Evolutionary conservation across 1,140 invertebrate genomes (phyloP).

Genomic region (Himalopsyche phryganea): DNA sequence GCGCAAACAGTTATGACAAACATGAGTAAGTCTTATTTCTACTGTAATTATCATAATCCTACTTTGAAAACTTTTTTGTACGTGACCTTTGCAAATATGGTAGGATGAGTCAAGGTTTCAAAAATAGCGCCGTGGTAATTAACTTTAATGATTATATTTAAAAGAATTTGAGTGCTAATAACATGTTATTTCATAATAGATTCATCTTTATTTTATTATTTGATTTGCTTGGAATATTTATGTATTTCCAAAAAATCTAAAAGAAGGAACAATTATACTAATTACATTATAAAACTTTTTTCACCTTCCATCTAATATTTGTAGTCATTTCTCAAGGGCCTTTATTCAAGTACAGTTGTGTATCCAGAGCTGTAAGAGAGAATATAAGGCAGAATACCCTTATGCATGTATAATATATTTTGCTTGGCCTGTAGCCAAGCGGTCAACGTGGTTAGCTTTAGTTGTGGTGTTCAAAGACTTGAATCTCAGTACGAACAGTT

Average conservation of each 20-base stretch:
- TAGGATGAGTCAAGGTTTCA: not conserved
- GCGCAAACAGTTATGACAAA: constrained; percentile 4
- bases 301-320: no score
- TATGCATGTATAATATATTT: no score
- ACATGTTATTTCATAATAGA: not conserved
- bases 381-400: no score
- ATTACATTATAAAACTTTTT: not conserved
- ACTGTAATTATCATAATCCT: not conserved
- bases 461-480: no score
- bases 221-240: no score
- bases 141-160: not conserved
- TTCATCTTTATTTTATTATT: not conserved
- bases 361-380: no score
- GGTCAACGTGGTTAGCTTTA: no score
- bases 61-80: not conserved
- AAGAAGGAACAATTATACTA: not conserved
- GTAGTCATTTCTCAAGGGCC: no score
- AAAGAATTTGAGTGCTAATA: not conserved
- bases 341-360: no score
- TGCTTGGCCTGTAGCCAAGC: no score
- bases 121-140: not conserved
- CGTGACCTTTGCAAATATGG: not conserved
- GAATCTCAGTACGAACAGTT: no score
- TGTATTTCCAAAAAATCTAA: not conserved
- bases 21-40: constrained; percentile 6